phyloP scores from a whole-genome alignment of 2,113 vertebrate species.

The Spea bombifrons region DNA sequence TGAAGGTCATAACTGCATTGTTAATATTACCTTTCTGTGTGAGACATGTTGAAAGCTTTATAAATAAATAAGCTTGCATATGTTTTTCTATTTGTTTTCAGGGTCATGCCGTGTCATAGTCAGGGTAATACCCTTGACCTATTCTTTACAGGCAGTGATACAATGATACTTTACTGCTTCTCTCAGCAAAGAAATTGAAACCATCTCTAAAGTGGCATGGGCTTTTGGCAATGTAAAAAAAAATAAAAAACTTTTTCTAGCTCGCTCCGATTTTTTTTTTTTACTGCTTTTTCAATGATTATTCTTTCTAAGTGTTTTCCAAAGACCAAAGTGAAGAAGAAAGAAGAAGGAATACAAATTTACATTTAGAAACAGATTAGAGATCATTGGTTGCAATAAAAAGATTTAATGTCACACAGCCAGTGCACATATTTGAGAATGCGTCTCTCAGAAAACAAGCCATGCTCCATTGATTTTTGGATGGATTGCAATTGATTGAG shows the following conservation, averaged over 20 bases:
- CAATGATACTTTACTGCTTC: slow-evolving; percentile 33
- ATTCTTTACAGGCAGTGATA: slow-evolving; percentile 40
- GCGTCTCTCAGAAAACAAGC: slow-evolving; percentile 51
- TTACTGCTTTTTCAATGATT: background rate
- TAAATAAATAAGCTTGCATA: background rate
- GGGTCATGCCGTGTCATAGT: slow-evolving; percentile 4
- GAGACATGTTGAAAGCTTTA: slow-evolving; percentile 38
- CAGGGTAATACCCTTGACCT: slow-evolving; percentile 45
- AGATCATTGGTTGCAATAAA: slow-evolving; percentile 39
- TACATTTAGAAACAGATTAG: background rate
- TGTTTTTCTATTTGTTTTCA: slow-evolving; percentile 29
- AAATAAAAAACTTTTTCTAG: background rate
- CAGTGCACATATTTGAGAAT: slow-evolving; percentile 47
- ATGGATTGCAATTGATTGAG: slow-evolving; percentile 62
- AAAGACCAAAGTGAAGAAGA: slow-evolving; percentile 7
- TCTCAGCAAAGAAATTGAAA: slow-evolving; percentile 44
- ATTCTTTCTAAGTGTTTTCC: slow-evolving; percentile 13
- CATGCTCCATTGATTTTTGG: slow-evolving; percentile 66
- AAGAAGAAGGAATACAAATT: slow-evolving; percentile 9
- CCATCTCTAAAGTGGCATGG: slow-evolving; percentile 41
- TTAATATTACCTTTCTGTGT: slow-evolving; percentile 42
- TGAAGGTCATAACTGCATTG: slow-evolving; percentile 32
- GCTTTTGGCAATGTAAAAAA: slow-evolving; percentile 22
- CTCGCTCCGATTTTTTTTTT: background rate
- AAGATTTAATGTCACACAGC: slow-evolving; percentile 51